Base-by-base conservation (phyloP, 2,888 invertebrate genomes). In the Torymus aiolomorphi region DNA sequence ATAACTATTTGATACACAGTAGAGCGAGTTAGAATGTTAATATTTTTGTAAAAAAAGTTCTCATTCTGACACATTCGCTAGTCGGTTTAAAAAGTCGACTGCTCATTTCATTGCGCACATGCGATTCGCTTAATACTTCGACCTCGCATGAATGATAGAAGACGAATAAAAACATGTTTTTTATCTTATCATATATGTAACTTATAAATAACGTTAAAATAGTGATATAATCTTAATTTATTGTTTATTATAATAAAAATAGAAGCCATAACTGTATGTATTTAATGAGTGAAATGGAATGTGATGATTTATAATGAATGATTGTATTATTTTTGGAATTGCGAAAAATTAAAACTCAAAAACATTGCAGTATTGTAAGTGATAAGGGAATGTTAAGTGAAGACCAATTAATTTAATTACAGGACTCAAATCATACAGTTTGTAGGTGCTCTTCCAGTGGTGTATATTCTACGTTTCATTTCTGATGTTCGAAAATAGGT, bases 1-100 rank as follows among this genome's bases (percentile, higher is more conserved):
- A 65, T 70, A 71, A 73, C 66, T 63, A 20, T 67, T 66, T 76
- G 31, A 70, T 77, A 79, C 49, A 49, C 52, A 57, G 16, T 59
- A 61, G 13, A 54, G 66, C 54, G 51, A 56, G 57, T 80, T 76
- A 62, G 63, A 73, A 67, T 76, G 63, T 76, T 80, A 65, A 72
- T 80, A 80, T 80, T 80, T 80, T 80, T 80, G 69, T 76, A 76
- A 73, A 66, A 69, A 65, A 24, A 52, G n/a, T 75, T 79, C 52
- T 49, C 31, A 73, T 80, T 73, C 51, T 59, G 61, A 54, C 49
- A 57, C 49, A 12, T 62, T 74, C 42, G 31, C 42, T 59, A 71
- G 65, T 42, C 51, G 42, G 3, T 51, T 52, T 57, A 63, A 2
- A 31, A 63, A 70, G 63, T 57, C 69, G 18, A 57, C 57, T 63